A percentile compares a stretch with the other conserved stretches of the same genome.
These are phyloP conservation scores for Araneus ventricosus DNA, from an alignment of 1,140 invertebrate genomes.

Conservation along the genomic window DNA sequence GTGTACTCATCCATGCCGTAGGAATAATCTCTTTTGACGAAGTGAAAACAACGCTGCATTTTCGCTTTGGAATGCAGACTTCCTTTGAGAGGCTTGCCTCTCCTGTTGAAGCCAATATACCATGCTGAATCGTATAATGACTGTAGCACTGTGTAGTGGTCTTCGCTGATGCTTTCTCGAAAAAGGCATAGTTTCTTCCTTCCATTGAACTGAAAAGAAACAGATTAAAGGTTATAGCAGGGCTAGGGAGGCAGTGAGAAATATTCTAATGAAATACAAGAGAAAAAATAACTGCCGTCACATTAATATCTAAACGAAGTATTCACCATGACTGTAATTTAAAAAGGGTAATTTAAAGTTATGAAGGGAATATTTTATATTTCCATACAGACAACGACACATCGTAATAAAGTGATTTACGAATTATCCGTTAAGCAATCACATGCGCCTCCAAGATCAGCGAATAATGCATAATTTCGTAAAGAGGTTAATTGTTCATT, in stretches of 20 bases:
- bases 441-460: too few relatives aligned
- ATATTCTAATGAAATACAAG: not conserved
- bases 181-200: slow-evolving; percentile 63
- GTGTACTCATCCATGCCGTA: slow-evolving; percentile 20
- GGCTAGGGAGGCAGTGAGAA: too few relatives aligned
- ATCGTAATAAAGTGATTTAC: too few relatives aligned
- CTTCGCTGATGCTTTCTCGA: slow-evolving; percentile 55
- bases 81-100: slow-evolving; percentile 65
- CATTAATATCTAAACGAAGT: not conserved
- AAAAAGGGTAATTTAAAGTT: too few relatives aligned
- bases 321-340: too few relatives aligned
- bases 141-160: slow-evolving; percentile 65
- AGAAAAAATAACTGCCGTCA: not conserved
- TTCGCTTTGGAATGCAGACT: slow-evolving; percentile 18
- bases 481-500: too few relatives aligned
- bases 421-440: too few relatives aligned
- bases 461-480: too few relatives aligned
- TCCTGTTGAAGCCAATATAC: slow-evolving; percentile 70
- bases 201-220: slow-evolving; percentile 65
- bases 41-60: slow-evolving; percentile 45
- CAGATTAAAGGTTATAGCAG: not conserved
- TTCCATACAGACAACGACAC: too few relatives aligned
- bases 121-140: slow-evolving; percentile 51
- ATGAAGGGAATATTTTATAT: too few relatives aligned
- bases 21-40: slow-evolving; percentile 63